Evolutionary conservation across 2,113 vertebrate genomes (phyloP), one percentile per base, ranked within the genome.

Genomic region (Pseudolaguvia tuberculata): DNA sequence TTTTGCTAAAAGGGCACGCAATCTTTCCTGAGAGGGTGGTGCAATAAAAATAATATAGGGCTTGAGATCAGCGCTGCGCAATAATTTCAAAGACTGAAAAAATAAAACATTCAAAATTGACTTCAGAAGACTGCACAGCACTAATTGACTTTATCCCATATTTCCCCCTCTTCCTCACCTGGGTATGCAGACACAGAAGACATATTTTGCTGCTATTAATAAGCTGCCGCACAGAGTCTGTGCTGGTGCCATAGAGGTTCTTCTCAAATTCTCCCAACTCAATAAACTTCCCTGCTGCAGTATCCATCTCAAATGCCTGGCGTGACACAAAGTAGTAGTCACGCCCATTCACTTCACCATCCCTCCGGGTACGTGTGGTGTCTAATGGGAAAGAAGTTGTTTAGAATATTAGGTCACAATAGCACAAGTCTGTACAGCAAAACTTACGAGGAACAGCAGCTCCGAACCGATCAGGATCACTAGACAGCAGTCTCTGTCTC

Each of bases 11-110:
- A 99, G 86, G 21, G 94, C 94, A 79, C 96, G 90, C 69, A 99
- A 90, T 86, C 96, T 87, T 83, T 99, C 97, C 85, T 99, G 97
- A 23, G 96, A 97, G 70, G 97, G 97, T 0, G 97, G 97, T 47
- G 97, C 97, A 79, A 99, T 95, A 88, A 99, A 98, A 87, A 99
- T 95, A 81, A 99, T 96, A 84, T 99, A 99, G 66, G 97, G 97
- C 88, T 99, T 99, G 84, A 99, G 88, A 86, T 99, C 96, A 55
- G 95, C 94, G 88, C 93, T 95, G 69, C 96, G 92, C 66, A 99
- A 88, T 47, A 94, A 93, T 88, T 96, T 99, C 80, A 98, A 84
- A 68, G 95, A 94, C 97, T 99, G 78, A 79, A 42, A 55, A 78
- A 18, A 53, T 83, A 77, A 78, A 42, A 81, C 5, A 70, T 15